Base-by-base conservation (phyloP, 2,888 invertebrate species). In the Rambutsinella grinnellia region DNA sequence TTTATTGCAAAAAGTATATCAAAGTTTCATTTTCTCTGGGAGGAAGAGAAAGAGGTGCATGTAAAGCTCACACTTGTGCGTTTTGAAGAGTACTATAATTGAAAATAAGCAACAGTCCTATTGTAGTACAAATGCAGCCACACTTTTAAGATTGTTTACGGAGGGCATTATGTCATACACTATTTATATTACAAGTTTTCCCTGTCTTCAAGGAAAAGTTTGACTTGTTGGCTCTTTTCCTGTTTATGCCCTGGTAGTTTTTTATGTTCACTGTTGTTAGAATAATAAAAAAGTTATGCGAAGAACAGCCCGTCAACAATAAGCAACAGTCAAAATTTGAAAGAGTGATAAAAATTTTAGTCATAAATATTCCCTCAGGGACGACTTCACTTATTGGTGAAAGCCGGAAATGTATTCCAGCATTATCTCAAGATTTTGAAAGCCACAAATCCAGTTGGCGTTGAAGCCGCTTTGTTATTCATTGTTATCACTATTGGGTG, bases 1-100 rank as follows among this genome's bases (percentile, higher is more conserved):
- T 71, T 67, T 67, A 53, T 60, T 74, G 65, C 66, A 54, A 66
- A 58, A 65, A 72, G 36, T 58, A 49, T 58, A 72, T 72, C 65
- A 65, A 65, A 72, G 72, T 60, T 72, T 72, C 53, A 17, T 65
- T 46, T 71, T 60, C 56, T 17, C 36, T 36, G 5, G 54, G 24
- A 54, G 23, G 24, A 54, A 54, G 24, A 23, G 24, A 15, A 54
- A 54, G 24, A 24, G 21, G 21, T 54, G 13, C 36, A 36, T 36
- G 36, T 36, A 36, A 5, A 19, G 53, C 53, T 53, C 21, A 19
- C 53, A 53, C 53, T 54, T 24, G 21, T 54, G 21, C 24, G n/a
- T n/a, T n/a, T 17, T 53, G 13, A 2, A 53, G 10, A 17, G 13
- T 53, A 5, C 19, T 53, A 36, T 5, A 36, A 36, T 36, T 36